Base-by-base conservation (phyloP, 64 coral and sea anemone species). In the Montipora sp. region DNA sequence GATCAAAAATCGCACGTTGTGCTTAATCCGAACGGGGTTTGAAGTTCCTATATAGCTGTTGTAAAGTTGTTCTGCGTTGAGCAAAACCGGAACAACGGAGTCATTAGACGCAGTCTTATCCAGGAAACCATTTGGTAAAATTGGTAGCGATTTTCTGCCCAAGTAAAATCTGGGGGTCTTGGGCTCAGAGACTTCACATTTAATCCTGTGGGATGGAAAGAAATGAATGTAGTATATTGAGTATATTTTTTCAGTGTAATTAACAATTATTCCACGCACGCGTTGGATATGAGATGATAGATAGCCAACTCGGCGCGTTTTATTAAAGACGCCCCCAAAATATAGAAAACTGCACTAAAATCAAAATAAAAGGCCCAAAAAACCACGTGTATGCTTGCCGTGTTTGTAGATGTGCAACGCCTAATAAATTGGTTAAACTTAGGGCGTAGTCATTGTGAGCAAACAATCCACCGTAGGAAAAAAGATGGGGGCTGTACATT, bases 1-100 rank as follows among this genome's bases (percentile, higher is more conserved):
- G 4, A 87, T 48, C 48, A 75, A 72, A 75, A 87, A 87, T 72
- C 84, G 73, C 5, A 63, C 51, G 48, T 87, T 87, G 48, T 75
- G 67, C 36, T 87, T 36, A 15, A 87, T 36, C 44, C 48, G 47
- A 48, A 75, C 48, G 43, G 84, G 84, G 18, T 87, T 43, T 72
- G 27, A 72, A 47, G 84, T 72, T 1, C 70, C 18, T 47, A 87
- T 74, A 48, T 21, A 75, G 14, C 14, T 69, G 65, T 44, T 61
- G 82, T 85, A 45, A 85, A 9, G 16, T 18, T 47, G 27, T 47
- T 72, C 66, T 24, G 51, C 53, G 48, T 87, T 87, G 67, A 87
- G 12, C 36, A 87, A 69, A 8, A 74, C 18, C n/a, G 67, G 45
- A 15, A 87, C 47, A 10, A 87, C 68, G 51, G 67, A 51, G 48